Evolutionary conservation across 2,888 invertebrate genomes (phyloP).

Genomic region (Zaprionus lineosus): DNA sequence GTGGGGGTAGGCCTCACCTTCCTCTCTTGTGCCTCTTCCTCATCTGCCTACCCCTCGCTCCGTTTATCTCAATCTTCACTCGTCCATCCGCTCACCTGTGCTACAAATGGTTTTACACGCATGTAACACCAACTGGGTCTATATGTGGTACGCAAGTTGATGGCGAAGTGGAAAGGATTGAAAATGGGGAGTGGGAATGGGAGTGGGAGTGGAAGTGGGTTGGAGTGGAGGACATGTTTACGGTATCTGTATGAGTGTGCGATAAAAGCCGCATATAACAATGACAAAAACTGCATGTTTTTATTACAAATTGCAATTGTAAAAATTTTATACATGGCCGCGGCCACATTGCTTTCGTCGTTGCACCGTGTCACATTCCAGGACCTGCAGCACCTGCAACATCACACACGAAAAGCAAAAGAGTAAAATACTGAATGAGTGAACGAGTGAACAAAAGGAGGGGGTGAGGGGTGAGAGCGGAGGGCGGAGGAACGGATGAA

Average conservation of each 20-base stretch:
- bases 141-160: conserved; percentile 11
- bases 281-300: conserved; percentile 74
- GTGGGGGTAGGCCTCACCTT: too few species aligned
- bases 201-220: too few species aligned
- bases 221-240: conserved; percentile 2
- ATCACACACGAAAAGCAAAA: too few species aligned
- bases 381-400: conserved; percentile 36
- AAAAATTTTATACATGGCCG: conserved; percentile 76
- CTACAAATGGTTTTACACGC: conserved; percentile 56
- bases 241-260: conserved; percentile 31
- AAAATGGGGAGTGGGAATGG: too few species aligned
- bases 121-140: conserved; percentile 26
- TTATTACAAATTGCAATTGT: conserved; percentile 78
- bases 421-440: too few species aligned
- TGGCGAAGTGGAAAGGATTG: too few species aligned
- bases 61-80: too few species aligned
- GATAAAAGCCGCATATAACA: conserved; percentile 67
- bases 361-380: conserved; percentile 70
- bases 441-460: too few species aligned
- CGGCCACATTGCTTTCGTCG: conserved; percentile 61
- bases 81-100: not conserved
- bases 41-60: too few species aligned
- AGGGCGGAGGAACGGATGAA: too few species aligned
- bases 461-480: too few species aligned
- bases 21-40: not conserved